A percentile compares a stretch with the other conserved stretches of the same genome.
Evolutionary conservation across 2,113 vertebrate species (phyloP).

Genomic region (Fregata magnificens): DNA sequence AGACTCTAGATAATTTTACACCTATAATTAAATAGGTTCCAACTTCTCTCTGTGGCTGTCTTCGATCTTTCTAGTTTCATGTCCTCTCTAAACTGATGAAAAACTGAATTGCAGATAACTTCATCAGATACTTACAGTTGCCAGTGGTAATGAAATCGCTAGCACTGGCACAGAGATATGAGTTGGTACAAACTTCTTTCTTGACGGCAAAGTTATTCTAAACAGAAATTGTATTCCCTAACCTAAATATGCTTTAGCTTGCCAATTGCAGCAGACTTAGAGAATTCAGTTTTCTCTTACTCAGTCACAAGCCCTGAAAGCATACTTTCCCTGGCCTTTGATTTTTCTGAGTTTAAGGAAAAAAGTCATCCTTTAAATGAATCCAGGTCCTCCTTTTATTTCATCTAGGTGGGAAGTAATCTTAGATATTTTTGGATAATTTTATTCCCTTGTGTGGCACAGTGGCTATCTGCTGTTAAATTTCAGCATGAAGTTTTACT

Average conservation of each 20-base stretch:
- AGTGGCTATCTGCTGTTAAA: neutral
- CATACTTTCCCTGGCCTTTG: neutral
- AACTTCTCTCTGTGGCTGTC: neutral
- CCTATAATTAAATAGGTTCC: neutral
- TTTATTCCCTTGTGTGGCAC: neutral
- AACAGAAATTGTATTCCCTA: neutral
- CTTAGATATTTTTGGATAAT: neutral
- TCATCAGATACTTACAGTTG: neutral
- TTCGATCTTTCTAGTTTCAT: neutral
- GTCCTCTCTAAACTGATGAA: neutral
- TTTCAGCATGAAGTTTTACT: neutral
- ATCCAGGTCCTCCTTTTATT: neutral
- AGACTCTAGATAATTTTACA: neutral
- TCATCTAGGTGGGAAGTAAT: neutral
- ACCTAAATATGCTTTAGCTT: neutral
- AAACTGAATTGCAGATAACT: neutral
- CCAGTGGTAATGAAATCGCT: neutral
- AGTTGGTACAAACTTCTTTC: neutral
- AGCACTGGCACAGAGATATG: neutral
- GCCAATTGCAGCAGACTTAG: neutral
- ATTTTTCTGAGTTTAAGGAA: neutral
- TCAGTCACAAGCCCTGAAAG: neutral
- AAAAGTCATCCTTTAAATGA: neutral
- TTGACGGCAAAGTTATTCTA: neutral
- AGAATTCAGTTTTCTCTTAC: neutral